Base-by-base conservation (phyloP, 2,797 vertebrate genomes). In the Platyrinchus mystaceus region DNA sequence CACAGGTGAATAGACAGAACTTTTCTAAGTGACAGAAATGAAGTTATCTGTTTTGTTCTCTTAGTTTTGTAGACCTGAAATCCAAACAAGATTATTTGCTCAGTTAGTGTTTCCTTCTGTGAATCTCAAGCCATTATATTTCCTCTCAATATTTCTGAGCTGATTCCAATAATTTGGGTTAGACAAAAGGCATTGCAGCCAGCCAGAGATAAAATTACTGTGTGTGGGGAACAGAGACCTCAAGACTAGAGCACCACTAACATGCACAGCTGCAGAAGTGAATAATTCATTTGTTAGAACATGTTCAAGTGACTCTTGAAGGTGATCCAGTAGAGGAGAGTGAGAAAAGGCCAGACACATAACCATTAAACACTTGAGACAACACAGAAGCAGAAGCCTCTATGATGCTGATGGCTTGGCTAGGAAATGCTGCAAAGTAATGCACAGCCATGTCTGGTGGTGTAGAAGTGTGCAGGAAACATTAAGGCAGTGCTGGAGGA, bases 231-330 rank as follows among this genome's bases (percentile, higher is more conserved):
- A 46, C 49, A 83, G 49, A 56, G 14, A 41, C 43, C 62, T 80
- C 62, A 43, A 71, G 66, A 83, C 36, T 41, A 49, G 58, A 64
- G 34, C 22, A 55, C 43, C 46, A 30, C 53, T 64, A 68, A 55
- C 24, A 55, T 30, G 34, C 69, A 32, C 53, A 41, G 8, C 32
- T 37, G 37, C 19, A 43, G 24, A 87, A 87, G 80, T 77, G 56
- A 95, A 79, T 89, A 84, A 84, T 77, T 82, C 14, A 67, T 85
- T 74, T 77, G 23, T 28, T 50, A 71, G 62, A 78, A 62, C 10
- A 47, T 11, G 10, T 83, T 85, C 71, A 71, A 75, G 49, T 47
- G 49, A 56, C 49, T 87, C 63, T 80, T 69, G 44, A 74, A 93
- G 68, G 67, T 69, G 78, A 96, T 76, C 67, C n/a, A 49, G 77